Evolutionary conservation across 1,140 invertebrate species (phyloP).

Genomic region (Fopius arisanus): DNA sequence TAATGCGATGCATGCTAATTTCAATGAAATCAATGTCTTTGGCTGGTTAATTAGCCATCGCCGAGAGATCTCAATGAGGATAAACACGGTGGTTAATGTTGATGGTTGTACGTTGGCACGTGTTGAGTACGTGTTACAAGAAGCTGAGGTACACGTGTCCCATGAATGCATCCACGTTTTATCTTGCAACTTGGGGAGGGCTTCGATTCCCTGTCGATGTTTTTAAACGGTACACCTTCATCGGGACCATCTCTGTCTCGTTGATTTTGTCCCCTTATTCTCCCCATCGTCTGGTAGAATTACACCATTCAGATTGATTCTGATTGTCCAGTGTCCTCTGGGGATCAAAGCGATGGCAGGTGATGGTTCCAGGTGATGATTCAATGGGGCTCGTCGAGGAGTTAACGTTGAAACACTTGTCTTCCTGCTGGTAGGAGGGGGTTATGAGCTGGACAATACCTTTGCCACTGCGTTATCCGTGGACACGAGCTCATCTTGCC

Average conservation of each 20-base stretch:
- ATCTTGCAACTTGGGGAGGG: conserved; percentile 39
- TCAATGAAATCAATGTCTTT: conserved; percentile 9
- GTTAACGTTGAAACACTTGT: background rate
- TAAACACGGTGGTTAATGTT: conserved; percentile 37
- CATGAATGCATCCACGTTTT: conserved; percentile 36
- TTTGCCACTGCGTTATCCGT: conserved; percentile 34
- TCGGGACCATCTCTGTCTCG: conserved; percentile 33
- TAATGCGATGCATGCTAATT: background rate
- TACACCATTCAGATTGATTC: background rate
- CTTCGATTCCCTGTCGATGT: conserved; percentile 43
- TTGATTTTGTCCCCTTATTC: conserved; percentile 28
- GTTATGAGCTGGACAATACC: conserved; percentile 35
- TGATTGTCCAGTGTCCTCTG: background rate
- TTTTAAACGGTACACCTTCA: conserved; percentile 27
- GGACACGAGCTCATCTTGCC: conserved; percentile 15
- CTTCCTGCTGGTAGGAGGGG: background rate
- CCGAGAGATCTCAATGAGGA: conserved; percentile 25
- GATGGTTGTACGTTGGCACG: conserved; percentile 21
- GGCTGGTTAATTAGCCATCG: conserved; percentile 31
- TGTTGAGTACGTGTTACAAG: conserved; percentile 40
- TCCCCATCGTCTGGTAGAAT: background rate
- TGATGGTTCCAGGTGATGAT: background rate
- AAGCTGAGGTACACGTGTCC: conserved; percentile 34
- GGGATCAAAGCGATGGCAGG: background rate
- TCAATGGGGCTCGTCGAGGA: background rate